phyloP scores from a whole-genome alignment of 2,113 vertebrate species.

The Capra hircus region DNA sequence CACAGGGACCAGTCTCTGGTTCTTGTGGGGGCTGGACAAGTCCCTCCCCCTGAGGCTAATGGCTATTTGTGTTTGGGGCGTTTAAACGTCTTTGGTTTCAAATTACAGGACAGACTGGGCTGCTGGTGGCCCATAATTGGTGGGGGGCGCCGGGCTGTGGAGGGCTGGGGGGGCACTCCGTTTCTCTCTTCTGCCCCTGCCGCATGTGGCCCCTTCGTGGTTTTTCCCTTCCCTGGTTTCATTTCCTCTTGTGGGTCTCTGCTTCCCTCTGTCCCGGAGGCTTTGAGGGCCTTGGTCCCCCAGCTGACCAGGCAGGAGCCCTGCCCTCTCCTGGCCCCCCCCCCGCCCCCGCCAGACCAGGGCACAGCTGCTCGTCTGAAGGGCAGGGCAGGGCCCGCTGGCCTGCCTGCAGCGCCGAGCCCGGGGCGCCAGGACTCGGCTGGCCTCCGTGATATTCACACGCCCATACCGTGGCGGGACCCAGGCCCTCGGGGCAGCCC shows the following conservation, averaged over 20 bases:
- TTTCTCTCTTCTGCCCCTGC: neutral
- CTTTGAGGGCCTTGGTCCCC: neutral
- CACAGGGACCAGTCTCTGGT: neutral
- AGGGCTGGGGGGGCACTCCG: too few species aligned
- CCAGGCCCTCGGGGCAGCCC: neutral
- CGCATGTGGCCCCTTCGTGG: too few species aligned
- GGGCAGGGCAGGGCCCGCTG: neutral
- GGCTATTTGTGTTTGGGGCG: constrained; percentile 28
- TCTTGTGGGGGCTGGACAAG: neutral
- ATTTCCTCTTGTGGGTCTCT: neutral
- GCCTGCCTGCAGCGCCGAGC: too few species aligned
- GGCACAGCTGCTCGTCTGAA: neutral
- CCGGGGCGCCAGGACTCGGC: neutral
- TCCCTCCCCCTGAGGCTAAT: neutral
- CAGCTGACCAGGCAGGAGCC: neutral
- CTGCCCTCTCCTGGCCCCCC: neutral
- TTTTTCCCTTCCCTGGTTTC: neutral
- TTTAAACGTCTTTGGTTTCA: constrained; percentile 7
- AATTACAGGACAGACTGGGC: neutral
- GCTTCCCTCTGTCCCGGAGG: neutral
- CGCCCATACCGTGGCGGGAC: neutral
- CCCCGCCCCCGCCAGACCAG: neutral
- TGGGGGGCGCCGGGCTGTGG: fast-evolving
- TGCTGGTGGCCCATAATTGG: neutral
- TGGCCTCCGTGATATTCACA: neutral